Conservation (phyloP, 1,140 invertebrate genomes). For the Drepana arcuata region DNA sequence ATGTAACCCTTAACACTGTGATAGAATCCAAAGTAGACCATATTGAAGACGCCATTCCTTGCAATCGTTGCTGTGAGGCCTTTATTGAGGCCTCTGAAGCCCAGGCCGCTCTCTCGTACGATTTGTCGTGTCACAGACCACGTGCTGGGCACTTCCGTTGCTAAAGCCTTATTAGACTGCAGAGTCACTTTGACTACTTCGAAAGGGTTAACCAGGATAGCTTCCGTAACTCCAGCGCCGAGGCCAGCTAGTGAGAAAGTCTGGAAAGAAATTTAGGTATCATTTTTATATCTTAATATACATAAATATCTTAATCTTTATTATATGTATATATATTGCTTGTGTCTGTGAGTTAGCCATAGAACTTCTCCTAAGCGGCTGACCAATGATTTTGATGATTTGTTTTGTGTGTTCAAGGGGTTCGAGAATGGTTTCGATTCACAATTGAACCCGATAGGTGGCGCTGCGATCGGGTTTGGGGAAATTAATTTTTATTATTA, state of each 20-base stretch:
- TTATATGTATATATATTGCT: too few species aligned
- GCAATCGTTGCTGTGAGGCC: constrained; percentile 90
- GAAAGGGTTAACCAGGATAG: constrained; percentile 92
- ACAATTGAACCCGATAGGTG: too few species aligned
- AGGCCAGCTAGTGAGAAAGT: constrained; percentile 90
- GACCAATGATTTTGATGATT: too few species aligned
- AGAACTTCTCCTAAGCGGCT: too few species aligned
- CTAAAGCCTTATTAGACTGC: constrained; percentile 77
- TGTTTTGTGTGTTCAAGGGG: too few species aligned
- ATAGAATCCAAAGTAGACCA: constrained; percentile 95
- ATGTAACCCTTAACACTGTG: constrained; percentile 88
- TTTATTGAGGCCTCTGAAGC: constrained; percentile 86
- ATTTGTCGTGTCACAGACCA: constrained; percentile 86
- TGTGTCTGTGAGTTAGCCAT: too few species aligned
- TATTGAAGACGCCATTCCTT: constrained; percentile 92
- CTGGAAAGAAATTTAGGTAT: constrained; percentile 77
- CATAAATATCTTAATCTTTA: too few species aligned
- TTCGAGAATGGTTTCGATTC: too few species aligned
- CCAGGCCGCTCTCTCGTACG: constrained; percentile 81
- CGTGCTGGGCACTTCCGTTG: constrained; percentile 79
- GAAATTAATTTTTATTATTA: too few species aligned
- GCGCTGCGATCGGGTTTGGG: too few species aligned
- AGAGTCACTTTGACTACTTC: constrained; percentile 94
- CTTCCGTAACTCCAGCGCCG: constrained; percentile 90
- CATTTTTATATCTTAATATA: too few species aligned